Evolutionary conservation across 2,113 vertebrate genomes (phyloP).

Genomic region (Monopterus albus): DNA sequence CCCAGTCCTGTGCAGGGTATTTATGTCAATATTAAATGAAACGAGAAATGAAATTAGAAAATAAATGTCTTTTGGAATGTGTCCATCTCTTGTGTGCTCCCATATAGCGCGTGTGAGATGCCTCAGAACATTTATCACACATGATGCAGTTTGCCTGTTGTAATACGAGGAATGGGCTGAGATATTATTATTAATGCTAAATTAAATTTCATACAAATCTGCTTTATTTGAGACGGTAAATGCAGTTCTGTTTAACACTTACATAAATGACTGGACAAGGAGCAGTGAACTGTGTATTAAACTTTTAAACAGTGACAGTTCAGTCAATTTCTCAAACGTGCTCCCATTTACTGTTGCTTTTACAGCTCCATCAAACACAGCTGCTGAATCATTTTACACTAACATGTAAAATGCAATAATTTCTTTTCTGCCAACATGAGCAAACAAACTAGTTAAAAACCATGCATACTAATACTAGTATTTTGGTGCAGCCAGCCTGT

Average conservation of each 20-base stretch:
- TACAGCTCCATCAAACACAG: conserved; percentile 1
- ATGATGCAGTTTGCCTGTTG: neutral
- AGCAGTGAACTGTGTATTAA: neutral
- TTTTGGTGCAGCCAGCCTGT: neutral
- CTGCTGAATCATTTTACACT: neutral
- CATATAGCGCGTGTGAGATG: neutral
- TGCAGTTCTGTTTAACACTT: no score
- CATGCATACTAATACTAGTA: neutral
- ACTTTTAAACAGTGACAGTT: no score
- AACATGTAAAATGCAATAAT: no score
- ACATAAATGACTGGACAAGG: conserved; percentile 2
- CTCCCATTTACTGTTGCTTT: neutral
- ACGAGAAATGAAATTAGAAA: conserved; percentile 37
- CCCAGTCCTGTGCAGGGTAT: conserved; percentile 34
- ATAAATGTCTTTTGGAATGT: neutral
- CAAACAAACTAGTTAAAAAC: conserved; percentile 9
- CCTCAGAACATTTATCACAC: neutral
- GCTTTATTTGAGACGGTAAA: conserved; percentile 9
- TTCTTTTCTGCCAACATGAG: neutral
- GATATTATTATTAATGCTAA: neutral
- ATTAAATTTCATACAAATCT: conserved; percentile 1
- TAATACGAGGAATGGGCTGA: neutral
- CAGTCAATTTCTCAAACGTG: no score
- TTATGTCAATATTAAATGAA: conserved; percentile 41
- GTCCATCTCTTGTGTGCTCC: neutral